Percentiles rank a stretch among this genome's conserved stretches.
Conservation (phyloP, 2,888 invertebrate species). For the Nysson spinosus region DNA sequence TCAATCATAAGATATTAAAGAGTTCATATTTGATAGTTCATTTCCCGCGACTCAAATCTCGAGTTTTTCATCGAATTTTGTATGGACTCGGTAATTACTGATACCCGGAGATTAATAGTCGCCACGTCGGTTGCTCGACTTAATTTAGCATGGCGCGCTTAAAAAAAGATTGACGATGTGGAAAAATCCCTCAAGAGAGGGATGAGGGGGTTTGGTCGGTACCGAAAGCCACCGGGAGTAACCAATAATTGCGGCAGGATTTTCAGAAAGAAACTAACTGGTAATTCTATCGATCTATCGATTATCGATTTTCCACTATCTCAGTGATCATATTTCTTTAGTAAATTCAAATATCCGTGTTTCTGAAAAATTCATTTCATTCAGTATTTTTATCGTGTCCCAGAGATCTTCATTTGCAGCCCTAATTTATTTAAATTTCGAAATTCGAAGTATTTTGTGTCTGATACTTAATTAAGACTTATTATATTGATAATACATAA, state of each 20-base stretch:
- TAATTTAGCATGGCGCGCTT: constrained; percentile 17
- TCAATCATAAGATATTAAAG: too few species aligned
- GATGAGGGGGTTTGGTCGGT: background rate
- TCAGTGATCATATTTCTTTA: too few species aligned
- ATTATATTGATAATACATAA: too few species aligned
- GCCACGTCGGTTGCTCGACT: constrained; percentile 5
- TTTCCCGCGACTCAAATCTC: too few species aligned
- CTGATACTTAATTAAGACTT: too few species aligned
- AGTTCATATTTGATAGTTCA: too few species aligned
- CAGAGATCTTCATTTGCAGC: too few species aligned
- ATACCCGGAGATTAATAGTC: constrained; percentile 16
- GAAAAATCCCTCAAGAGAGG: constrained; percentile 22
- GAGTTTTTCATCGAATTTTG: background rate
- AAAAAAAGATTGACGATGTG: constrained; percentile 19
- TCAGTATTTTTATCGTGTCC: too few species aligned
- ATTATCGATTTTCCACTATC: constrained; percentile 25
- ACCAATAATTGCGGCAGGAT: constrained; percentile 17
- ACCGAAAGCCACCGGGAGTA: constrained; percentile 4
- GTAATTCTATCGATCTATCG: background rate
- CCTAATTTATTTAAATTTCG: too few species aligned
- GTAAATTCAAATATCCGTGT: too few species aligned
- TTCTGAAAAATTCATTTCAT: too few species aligned
- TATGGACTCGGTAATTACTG: constrained; percentile 5
- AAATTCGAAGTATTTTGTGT: too few species aligned
- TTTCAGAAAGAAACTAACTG: background rate